Percentiles rank a stretch among this genome's conserved stretches.
Evolutionary conservation across 2,113 vertebrate genomes (phyloP).

Genomic region (Vireo altiloquus): DNA sequence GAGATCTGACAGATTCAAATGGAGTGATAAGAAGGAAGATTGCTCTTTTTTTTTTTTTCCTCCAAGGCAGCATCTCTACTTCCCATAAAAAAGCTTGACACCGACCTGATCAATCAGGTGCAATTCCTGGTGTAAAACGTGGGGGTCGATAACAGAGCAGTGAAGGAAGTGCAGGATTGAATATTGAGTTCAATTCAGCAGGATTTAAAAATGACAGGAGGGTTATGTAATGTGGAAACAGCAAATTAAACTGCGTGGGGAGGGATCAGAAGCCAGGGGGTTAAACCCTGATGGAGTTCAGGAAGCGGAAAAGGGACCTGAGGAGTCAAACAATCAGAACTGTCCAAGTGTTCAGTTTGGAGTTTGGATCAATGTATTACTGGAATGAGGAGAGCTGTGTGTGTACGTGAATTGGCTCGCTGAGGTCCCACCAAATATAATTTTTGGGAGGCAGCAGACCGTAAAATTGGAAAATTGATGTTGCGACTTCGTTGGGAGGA

Average conservation of each 20-base stretch:
- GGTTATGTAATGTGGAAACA: not conserved
- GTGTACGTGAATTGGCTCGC: not conserved
- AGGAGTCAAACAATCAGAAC: not conserved
- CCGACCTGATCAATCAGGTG: not conserved
- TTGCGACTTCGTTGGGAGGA: not conserved
- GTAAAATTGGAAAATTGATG: constrained; percentile 53
- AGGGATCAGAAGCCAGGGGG: not conserved
- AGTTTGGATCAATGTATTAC: not conserved
- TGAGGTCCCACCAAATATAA: not conserved
- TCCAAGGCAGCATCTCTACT: not conserved
- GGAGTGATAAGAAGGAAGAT: not conserved
- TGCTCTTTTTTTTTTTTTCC: not conserved
- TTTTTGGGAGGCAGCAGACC: constrained; percentile 10
- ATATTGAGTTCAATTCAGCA: not conserved
- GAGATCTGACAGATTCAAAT: not conserved
- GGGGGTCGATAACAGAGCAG: accelerated
- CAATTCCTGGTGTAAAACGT: not conserved
- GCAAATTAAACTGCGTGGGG: not conserved
- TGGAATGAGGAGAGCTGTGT: not conserved
- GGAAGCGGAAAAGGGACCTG: not conserved
- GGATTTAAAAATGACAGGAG: not conserved
- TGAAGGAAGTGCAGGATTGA: not conserved
- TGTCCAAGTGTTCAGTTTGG: not conserved
- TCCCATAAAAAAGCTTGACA: not conserved
- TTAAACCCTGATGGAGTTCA: not conserved